phyloP scores from a whole-genome alignment of 2,888 invertebrate genomes.

The Criorhina ranunculi region DNA sequence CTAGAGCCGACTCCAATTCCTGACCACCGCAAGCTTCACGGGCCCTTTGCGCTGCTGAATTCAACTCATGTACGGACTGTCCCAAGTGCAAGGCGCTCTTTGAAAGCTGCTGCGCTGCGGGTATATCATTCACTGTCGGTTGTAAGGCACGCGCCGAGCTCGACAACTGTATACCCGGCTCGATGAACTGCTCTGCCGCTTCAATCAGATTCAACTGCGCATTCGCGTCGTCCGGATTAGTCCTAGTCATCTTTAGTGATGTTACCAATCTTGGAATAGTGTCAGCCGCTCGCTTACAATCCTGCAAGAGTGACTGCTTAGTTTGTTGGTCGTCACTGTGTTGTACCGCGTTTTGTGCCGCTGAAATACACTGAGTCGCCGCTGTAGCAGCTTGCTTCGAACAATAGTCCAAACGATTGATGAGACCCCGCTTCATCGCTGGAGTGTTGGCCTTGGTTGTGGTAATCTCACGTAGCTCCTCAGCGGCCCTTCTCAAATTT shows the following conservation, averaged over 20 bases:
- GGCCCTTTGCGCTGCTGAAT: conserved; percentile 88
- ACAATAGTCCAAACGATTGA: conserved; percentile 88
- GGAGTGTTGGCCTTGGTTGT: conserved; percentile 93
- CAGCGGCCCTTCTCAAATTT: conserved; percentile 94
- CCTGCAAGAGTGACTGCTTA: conserved; percentile 90
- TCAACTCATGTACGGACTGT: conserved; percentile 84
- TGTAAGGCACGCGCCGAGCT: conserved; percentile 92
- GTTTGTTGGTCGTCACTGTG: conserved; percentile 86
- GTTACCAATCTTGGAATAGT: conserved; percentile 93
- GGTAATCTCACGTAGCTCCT: conserved; percentile 95
- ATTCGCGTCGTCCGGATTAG: conserved; percentile 89
- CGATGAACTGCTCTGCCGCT: conserved; percentile 93
- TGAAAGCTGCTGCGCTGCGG: conserved; percentile 89
- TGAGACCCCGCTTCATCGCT: conserved; percentile 90
- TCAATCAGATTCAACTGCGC: conserved; percentile 93
- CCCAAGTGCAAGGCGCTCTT: conserved; percentile 83
- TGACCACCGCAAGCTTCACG: conserved; percentile 92
- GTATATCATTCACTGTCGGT: conserved; percentile 92
- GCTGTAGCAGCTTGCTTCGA: conserved; percentile 94
- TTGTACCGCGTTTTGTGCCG: conserved; percentile 92
- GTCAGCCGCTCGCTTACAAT: conserved; percentile 90
- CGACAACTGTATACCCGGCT: conserved; percentile 90
- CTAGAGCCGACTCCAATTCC: conserved; percentile 94
- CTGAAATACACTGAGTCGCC: conserved; percentile 95
- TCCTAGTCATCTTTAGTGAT: conserved; percentile 89